Percentiles rank a stretch among this genome's conserved stretches.
These are phyloP conservation scores for Gymnogyps californianus DNA, from an alignment of 2,113 vertebrate genomes.

Conservation along the genomic window DNA sequence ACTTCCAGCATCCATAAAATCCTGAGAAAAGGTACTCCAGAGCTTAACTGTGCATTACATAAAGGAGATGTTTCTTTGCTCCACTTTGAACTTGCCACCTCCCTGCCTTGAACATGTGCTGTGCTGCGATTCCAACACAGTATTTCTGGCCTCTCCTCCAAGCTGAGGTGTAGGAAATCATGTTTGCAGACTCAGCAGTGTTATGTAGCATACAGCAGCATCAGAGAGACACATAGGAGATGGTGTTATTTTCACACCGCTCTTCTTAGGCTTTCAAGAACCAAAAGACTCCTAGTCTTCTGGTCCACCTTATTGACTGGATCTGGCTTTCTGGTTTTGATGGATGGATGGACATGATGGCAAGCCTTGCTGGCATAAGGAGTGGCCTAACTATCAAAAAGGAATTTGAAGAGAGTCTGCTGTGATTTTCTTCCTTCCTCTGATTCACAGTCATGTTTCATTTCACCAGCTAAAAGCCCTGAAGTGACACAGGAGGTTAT, in stretches of 20 bases:
- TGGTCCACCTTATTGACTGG: not conserved
- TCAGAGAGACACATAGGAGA: not conserved
- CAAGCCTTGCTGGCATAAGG: not conserved
- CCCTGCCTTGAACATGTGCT: not conserved
- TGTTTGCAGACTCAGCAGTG: not conserved
- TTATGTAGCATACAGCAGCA: not conserved
- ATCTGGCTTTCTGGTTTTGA: not conserved
- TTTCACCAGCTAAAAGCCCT: conserved; percentile 32
- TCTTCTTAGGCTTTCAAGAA: not conserved
- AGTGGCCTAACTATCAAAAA: not conserved
- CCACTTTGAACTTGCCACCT: conserved; percentile 1
- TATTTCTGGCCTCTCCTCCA: not conserved
- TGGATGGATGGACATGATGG: not conserved
- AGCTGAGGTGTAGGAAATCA: not conserved
- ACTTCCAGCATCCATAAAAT: not conserved
- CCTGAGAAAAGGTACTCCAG: not conserved
- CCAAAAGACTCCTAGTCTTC: not conserved
- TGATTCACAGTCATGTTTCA: not conserved
- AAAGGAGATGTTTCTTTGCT: not conserved
- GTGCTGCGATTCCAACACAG: not conserved
- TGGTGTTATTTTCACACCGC: not conserved
- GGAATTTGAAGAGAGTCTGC: not conserved
- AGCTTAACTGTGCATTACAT: not conserved
- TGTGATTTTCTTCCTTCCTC: not conserved
- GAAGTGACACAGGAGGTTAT: conserved; percentile 45